Percentiles rank a stretch among this genome's conserved stretches.
phyloP scores from a whole-genome alignment of 2,113 vertebrate genomes.

The Hyaena hyaena region DNA sequence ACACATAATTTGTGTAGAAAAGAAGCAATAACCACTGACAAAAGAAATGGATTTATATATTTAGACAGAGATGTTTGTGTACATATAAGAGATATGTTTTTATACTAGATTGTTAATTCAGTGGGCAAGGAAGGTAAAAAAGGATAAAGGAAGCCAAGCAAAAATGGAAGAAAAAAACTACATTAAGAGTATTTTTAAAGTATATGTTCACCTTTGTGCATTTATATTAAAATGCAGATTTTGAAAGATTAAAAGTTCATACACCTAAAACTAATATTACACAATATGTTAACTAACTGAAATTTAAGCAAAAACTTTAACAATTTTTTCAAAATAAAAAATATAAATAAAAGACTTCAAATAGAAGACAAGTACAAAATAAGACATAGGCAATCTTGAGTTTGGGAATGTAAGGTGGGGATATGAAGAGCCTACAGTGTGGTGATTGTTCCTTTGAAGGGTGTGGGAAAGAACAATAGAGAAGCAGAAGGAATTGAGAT shows the following conservation, averaged over 20 bases:
- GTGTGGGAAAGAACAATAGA: neutral
- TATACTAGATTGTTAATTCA: neutral
- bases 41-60: neutral
- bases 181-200: neutral
- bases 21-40: neutral
- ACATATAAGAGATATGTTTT: neutral
- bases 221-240: neutral
- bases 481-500: neutral
- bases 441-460: neutral
- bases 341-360: neutral
- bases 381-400: neutral
- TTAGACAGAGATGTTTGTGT: neutral
- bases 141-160: neutral
- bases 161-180: neutral
- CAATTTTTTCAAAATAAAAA: neutral
- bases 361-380: neutral
- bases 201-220: neutral
- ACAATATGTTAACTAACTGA: neutral
- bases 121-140: neutral
- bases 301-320: neutral
- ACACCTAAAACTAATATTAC: neutral
- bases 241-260: neutral
- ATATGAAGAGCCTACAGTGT: neutral
- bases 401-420: neutral
- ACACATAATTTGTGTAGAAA: neutral